Conservation (phyloP, 2,888 invertebrate species). For the Agrotis exclamationis region DNA sequence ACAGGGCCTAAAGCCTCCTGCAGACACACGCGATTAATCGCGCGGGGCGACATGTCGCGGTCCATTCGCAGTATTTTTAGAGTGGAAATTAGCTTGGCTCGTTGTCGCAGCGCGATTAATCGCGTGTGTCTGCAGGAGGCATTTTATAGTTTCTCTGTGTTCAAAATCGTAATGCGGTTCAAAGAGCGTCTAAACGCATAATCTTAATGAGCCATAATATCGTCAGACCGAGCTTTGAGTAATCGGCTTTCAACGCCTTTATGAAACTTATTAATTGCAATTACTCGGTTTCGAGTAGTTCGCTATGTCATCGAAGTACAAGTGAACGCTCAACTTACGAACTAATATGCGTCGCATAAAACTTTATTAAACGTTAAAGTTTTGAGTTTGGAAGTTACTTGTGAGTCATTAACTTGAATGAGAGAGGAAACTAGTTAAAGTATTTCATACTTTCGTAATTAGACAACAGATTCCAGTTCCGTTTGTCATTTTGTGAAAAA, state of each 20-base stretch:
- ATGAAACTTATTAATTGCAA: slow-evolving; percentile 53
- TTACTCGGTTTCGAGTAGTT: slow-evolving; percentile 41
- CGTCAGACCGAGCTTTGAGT: slow-evolving; percentile 31
- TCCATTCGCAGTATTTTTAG: too few relatives aligned
- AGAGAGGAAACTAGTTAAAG: slow-evolving; percentile 7
- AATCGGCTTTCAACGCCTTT: slow-evolving; percentile 42
- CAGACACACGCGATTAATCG: too few relatives aligned
- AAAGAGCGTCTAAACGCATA: slow-evolving; percentile 28
- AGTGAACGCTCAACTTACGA: slow-evolving; percentile 54
- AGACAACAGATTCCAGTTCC: slow-evolving; percentile 14
- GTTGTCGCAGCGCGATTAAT: too few relatives aligned
- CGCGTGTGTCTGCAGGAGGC: too few relatives aligned
- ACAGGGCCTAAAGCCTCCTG: slow-evolving; percentile 4
- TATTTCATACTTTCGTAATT: slow-evolving; percentile 42
- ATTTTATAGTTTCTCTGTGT: slow-evolving; percentile 30
- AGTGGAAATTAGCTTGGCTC: too few relatives aligned
- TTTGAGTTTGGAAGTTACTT: slow-evolving; percentile 42
- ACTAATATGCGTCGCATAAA: slow-evolving; percentile 54
- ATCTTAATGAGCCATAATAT: slow-evolving; percentile 36
- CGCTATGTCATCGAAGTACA: slow-evolving; percentile 51
- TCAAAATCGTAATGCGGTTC: slow-evolving; percentile 23
- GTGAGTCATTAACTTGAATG: slow-evolving; percentile 39
- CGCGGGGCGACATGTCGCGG: too few relatives aligned
- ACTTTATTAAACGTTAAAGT: slow-evolving; percentile 42
- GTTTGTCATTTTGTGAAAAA: background rate